Evolutionary conservation across 2,797 vertebrate species (phyloP).

Genomic region (Siniperca obscura): DNA sequence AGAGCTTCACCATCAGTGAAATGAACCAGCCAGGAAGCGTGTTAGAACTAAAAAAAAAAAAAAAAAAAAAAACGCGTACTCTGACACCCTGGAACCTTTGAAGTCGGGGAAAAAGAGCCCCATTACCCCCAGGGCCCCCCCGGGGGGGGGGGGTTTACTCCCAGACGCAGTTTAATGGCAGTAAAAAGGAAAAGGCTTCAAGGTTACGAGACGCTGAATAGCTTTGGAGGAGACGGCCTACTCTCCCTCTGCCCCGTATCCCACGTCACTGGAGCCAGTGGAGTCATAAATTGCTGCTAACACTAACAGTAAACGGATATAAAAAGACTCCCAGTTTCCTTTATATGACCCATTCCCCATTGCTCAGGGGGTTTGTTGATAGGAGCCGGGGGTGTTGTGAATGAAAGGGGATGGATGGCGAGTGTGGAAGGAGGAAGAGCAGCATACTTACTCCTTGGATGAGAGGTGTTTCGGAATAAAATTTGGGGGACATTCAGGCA

Average conservation of each 20-base stretch:
- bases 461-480: constrained; percentile 22
- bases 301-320: constrained; percentile 84
- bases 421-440: constrained; percentile 44
- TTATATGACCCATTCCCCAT: constrained; percentile 77
- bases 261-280: constrained; percentile 83
- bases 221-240: constrained; percentile 76
- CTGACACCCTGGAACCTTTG: constrained; percentile 78
- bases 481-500: constrained; percentile 15
- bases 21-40: constrained; percentile 69
- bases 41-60: constrained; percentile 49
- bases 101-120: constrained; percentile 78
- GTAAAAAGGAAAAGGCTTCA: constrained; percentile 79
- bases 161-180: constrained; percentile 81
- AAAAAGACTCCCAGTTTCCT: constrained; percentile 82
- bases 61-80: background rate
- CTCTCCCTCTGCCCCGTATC: constrained; percentile 67
- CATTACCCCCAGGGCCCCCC: constrained; percentile 73
- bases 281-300: constrained; percentile 83
- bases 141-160: constrained; percentile 61
- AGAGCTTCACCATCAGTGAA: constrained; percentile 55
- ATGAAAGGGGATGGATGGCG: constrained; percentile 48
- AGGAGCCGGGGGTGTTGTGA: constrained; percentile 57
- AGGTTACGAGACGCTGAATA: constrained; percentile 79
- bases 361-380: constrained; percentile 77
- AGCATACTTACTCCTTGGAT: background rate